Base-by-base conservation (phyloP, 2,888 invertebrate species). In the Lordiphosa fenestrarum region DNA sequence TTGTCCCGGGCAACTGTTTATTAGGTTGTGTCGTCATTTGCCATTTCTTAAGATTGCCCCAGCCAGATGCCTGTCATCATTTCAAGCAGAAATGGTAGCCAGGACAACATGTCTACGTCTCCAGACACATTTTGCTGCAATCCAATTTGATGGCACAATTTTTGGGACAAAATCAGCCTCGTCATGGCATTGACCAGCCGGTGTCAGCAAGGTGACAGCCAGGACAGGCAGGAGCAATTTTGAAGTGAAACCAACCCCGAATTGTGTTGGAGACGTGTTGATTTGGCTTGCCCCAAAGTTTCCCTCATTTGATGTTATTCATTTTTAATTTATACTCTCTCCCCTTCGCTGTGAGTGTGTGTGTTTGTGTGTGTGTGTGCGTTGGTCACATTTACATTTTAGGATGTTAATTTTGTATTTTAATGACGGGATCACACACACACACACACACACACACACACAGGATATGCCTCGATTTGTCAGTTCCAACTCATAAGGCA, bases 401-500 rank as follows among this genome's bases (percentile, higher is more conserved):
- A 76, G 71, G 73, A 80, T 80, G 80, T 82, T 78, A 80, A 80
- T 80, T 78, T 73, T 25, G 60, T 57, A 54, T 67, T 72, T 65
- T 66, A 69, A 69, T 41, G 69, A 52, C 69, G 41, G 13, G 38
- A 37, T 35, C 13, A 35, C n/a, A 21, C 15, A 36, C 33, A 54
- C 15, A 36, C 33, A 54, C 13, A 35, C n/a, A 21, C 13, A 35
- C n/a, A 21, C 13, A 35, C n/a, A 21, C 15, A 36, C 33, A 54
- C 39, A 37, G 33, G 39, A 44, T 38, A 15, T 23, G 40, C 50
- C 39, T 48, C 81, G 74, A 77, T 77, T 76, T 78, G 80, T 74
- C 76, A 84, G 86, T 85, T 87, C 85, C 86, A 86, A 83, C 77
- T 86, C 87, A 87, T 87, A 86, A 85, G 86, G 83, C 86, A 86